phyloP scores from a whole-genome alignment of 1,140 invertebrate species.

The Mercenaria mercenaria region DNA sequence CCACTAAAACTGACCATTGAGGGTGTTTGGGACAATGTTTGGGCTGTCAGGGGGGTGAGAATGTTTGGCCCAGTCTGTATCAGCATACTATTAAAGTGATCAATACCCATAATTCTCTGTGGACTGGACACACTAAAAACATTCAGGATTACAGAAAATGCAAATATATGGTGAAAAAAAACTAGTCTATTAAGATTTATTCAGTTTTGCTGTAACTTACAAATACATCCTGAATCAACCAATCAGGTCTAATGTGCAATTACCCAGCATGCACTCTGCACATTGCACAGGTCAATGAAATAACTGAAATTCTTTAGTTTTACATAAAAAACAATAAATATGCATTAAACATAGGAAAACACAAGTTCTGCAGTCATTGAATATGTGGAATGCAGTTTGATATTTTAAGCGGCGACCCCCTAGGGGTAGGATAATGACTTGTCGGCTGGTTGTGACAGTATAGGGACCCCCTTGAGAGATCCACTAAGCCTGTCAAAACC shows the following conservation, averaged over 20 bases:
- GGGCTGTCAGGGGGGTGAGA: slow-evolving; percentile 42
- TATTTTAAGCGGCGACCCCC: slow-evolving; percentile 39
- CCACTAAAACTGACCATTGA: slow-evolving; percentile 50
- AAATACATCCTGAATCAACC: background rate
- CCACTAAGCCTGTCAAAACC: slow-evolving; percentile 43
- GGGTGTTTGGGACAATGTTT: slow-evolving; percentile 53
- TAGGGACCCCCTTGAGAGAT: slow-evolving; percentile 40
- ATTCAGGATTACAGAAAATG: background rate
- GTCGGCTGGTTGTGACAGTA: slow-evolving; percentile 55
- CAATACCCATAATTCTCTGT: slow-evolving; percentile 32
- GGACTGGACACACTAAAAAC: background rate
- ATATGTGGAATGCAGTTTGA: slow-evolving; percentile 40
- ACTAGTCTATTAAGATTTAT: background rate
- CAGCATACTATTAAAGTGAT: slow-evolving; percentile 41
- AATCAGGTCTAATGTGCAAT: slow-evolving; percentile 49
- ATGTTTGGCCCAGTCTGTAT: background rate
- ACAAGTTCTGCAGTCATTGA: background rate
- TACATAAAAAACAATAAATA: background rate
- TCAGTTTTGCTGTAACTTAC: background rate
- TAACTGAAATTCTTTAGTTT: slow-evolving; percentile 41
- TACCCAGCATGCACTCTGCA: slow-evolving; percentile 48
- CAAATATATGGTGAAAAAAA: background rate
- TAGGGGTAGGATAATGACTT: slow-evolving; percentile 57
- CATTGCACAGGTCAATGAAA: slow-evolving; percentile 7
- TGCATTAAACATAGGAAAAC: background rate